Evolutionary conservation across 2,113 vertebrate species (phyloP).

Genomic region (Tiliqua scincoides): DNA sequence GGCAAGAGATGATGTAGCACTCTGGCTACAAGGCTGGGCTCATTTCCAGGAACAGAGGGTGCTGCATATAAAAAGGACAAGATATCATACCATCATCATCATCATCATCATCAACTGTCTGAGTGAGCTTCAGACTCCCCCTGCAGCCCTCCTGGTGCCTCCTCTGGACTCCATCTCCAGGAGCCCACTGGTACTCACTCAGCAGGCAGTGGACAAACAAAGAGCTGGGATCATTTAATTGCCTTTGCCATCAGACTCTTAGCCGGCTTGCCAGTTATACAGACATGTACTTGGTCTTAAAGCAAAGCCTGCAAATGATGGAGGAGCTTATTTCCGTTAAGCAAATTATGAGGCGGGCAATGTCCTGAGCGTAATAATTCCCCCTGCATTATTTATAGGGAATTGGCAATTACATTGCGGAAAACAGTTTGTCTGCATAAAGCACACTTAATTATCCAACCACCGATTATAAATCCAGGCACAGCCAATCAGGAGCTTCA

Average conservation of each 20-base stretch:
- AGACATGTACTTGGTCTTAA: conserved; percentile 61
- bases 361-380: conserved; percentile 81
- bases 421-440: conserved; percentile 80
- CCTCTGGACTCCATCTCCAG: accelerated
- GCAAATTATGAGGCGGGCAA: conserved; percentile 75
- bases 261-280: conserved; percentile 29
- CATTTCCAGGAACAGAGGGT: not conserved
- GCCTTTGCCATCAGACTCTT: conserved; percentile 52
- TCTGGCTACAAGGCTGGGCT: not conserved
- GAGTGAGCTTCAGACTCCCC: not conserved
- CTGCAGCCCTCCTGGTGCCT: accelerated
- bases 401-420: conserved; percentile 80
- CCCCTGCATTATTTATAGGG: conserved; percentile 85
- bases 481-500: conserved; percentile 35
- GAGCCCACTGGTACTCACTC: not conserved
- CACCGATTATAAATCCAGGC: conserved; percentile 74
- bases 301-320: conserved; percentile 75
- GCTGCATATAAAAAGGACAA: accelerated
- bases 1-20: accelerated
- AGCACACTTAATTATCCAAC: conserved; percentile 83
- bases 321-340: conserved; percentile 78
- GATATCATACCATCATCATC: too few relatives aligned
- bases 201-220: conserved; percentile 42
- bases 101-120: not conserved
- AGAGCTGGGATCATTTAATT: conserved; percentile 74